Conservation (phyloP, 2,888 invertebrate genomes). For the Globia sparganii region DNA sequence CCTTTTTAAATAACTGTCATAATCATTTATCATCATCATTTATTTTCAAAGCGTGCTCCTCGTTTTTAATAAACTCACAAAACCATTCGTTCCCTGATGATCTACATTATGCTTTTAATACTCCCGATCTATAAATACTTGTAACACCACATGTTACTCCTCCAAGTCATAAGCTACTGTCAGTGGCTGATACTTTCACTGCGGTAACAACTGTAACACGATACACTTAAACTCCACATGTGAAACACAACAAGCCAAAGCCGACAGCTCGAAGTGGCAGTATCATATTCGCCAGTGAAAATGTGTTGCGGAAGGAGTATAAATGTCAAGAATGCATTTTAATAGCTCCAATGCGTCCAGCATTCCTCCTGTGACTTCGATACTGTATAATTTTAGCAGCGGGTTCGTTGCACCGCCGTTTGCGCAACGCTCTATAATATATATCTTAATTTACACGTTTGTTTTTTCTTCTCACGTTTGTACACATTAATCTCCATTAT, state of each 20-base stretch:
- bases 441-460: conserved; percentile 70
- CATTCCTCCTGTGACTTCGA: conserved; percentile 78
- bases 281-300: conserved; percentile 62
- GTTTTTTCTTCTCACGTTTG: conserved; percentile 56
- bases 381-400: conserved; percentile 81
- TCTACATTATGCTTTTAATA: conserved; percentile 30
- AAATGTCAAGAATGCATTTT: conserved; percentile 86
- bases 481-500: conserved; percentile 64
- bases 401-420: conserved; percentile 85
- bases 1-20: conserved; percentile 16
- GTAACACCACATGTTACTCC: conserved; percentile 27
- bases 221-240: conserved; percentile 52
- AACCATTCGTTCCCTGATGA: conserved; percentile 4
- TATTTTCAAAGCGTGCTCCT: conserved; percentile 1
- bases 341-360: conserved; percentile 81
- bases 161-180: conserved; percentile 38
- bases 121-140: conserved; percentile 34
- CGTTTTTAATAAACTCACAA: conserved; percentile 5
- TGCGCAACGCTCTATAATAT: conserved; percentile 77
- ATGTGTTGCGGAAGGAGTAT: conserved; percentile 75
- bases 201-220: conserved; percentile 48
- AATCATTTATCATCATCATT: not conserved
- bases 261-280: conserved; percentile 55
- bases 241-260: conserved; percentile 43
- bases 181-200: conserved; percentile 30